Conservation (phyloP, 2,113 vertebrate species). For the Monopterus albus region DNA sequence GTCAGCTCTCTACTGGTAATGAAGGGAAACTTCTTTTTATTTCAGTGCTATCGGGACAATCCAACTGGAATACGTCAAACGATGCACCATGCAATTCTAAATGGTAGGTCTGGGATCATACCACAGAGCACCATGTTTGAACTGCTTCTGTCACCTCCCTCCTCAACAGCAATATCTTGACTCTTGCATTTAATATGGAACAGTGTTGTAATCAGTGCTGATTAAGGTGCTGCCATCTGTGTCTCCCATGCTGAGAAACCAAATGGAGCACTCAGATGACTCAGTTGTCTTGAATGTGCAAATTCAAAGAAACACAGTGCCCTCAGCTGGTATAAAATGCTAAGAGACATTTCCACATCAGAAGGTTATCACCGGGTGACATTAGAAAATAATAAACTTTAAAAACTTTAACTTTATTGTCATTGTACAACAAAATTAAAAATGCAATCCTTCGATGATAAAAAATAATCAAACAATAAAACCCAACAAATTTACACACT, state of each 20-base stretch:
- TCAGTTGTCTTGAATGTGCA: background rate
- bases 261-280: slow-evolving; percentile 60
- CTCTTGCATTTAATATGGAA: slow-evolving; percentile 31
- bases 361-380: too few relatives aligned
- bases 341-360: background rate
- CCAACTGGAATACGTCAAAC: background rate
- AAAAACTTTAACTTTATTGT: too few relatives aligned
- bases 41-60: background rate
- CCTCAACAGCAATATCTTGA: slow-evolving; percentile 4
- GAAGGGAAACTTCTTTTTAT: too few relatives aligned
- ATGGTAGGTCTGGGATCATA: background rate
- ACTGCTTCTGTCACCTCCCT: slow-evolving; percentile 38
- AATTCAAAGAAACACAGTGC: slow-evolving; percentile 47
- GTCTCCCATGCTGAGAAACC: slow-evolving; percentile 57
- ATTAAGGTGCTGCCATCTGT: slow-evolving; percentile 47
- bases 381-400: too few relatives aligned
- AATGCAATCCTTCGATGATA: too few relatives aligned
- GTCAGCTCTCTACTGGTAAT: background rate
- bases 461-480: too few relatives aligned
- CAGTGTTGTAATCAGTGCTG: slow-evolving; percentile 25
- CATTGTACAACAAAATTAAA: too few relatives aligned
- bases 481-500: too few relatives aligned
- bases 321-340: slow-evolving; percentile 51
- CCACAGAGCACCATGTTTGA: slow-evolving; percentile 25
- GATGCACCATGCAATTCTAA: background rate